A percentile compares a stretch with the other conserved stretches of the same genome.
phyloP scores from a whole-genome alignment of 2,888 invertebrate genomes.

The Tiliacea citrago region DNA sequence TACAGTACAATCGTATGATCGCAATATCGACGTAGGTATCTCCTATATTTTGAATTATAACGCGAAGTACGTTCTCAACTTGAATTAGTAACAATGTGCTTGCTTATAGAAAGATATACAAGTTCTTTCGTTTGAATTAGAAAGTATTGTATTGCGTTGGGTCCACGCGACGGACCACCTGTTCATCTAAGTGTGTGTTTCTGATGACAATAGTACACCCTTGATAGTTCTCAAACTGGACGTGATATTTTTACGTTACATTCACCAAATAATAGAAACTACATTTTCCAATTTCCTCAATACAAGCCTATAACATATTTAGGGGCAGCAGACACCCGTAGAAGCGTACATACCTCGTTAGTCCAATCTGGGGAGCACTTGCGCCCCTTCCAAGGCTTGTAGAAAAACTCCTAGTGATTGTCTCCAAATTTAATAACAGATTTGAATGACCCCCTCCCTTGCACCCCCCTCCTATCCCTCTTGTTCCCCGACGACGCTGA shows the following conservation, averaged over 20 bases:
- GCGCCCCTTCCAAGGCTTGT: slow-evolving; percentile 57
- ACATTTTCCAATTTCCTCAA: slow-evolving; percentile 31
- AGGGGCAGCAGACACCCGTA: slow-evolving; percentile 12
- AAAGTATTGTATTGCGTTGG: not conserved
- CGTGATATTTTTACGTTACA: not conserved
- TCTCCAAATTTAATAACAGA: slow-evolving; percentile 86
- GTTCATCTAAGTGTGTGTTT: not conserved
- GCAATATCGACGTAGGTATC: no score
- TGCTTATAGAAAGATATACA: no score
- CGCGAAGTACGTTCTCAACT: no score
- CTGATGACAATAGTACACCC: not conserved
- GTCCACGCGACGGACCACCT: no score
- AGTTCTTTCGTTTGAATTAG: not conserved
- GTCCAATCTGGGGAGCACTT: slow-evolving; percentile 66
- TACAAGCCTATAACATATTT: slow-evolving; percentile 28
- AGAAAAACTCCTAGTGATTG: slow-evolving; percentile 76
- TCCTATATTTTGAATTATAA: no score
- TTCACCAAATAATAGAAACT: slow-evolving; percentile 15
- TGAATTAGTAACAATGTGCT: no score
- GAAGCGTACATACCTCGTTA: slow-evolving; percentile 54
- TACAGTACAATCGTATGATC: no score
- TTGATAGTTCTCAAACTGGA: not conserved
- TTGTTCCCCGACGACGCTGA: slow-evolving; percentile 21
- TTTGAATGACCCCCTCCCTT: slow-evolving; percentile 77
- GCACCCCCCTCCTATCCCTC: slow-evolving; percentile 14